Evolutionary conservation across 2,797 vertebrate species (phyloP).

Genomic region (Periparus ater): DNA sequence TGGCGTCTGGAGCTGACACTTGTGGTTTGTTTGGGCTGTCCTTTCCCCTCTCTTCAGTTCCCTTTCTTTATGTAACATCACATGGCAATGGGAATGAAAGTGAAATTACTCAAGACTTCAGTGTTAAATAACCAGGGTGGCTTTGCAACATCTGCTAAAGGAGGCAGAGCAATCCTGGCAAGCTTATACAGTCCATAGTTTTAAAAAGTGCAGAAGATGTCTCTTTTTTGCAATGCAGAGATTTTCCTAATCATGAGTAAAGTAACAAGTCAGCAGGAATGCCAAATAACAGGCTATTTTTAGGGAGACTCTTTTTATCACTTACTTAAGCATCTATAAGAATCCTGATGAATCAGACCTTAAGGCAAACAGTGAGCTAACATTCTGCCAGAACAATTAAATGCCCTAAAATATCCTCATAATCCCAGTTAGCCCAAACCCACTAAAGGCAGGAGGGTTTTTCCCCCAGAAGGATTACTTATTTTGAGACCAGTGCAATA

Average conservation of each 20-base stretch:
- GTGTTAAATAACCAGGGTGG: neutral
- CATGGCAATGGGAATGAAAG: neutral
- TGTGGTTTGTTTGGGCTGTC: neutral
- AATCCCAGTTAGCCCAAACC: neutral
- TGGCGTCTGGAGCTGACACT: neutral
- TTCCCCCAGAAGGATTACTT: neutral
- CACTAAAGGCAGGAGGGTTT: neutral
- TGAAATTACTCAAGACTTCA: neutral
- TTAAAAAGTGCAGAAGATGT: neutral
- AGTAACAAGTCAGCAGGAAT: conserved; percentile 7
- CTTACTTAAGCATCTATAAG: neutral
- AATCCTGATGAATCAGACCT: conserved; percentile 16
- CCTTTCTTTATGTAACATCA: neutral
- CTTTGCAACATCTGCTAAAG: neutral
- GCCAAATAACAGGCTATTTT: conserved; percentile 19
- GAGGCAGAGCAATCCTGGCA: neutral
- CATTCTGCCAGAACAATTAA: neutral
- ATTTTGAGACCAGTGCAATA: neutral
- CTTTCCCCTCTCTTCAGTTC: neutral
- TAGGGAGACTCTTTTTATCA: conserved; percentile 18
- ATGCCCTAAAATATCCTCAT: neutral
- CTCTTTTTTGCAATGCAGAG: neutral
- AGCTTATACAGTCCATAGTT: neutral
- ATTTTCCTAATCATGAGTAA: neutral
- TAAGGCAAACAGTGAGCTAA: conserved; percentile 3